Conservation (phyloP, 2,113 vertebrate genomes). For the Cololabis saira region DNA sequence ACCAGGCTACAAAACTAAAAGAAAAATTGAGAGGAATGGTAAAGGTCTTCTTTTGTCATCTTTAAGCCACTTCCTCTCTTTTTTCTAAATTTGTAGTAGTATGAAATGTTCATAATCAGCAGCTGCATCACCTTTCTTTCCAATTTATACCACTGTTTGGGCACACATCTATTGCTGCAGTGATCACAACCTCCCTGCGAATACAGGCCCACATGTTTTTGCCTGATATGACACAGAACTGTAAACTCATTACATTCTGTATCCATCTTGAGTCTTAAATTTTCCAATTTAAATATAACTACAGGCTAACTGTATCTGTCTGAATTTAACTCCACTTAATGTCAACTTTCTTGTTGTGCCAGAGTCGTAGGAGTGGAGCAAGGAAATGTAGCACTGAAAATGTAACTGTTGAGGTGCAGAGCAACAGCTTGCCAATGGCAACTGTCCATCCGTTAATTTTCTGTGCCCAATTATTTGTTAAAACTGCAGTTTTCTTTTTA, state of each 20-base stretch:
- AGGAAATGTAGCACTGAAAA: not conserved
- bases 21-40: not conserved
- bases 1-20: not conserved
- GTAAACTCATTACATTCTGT: not conserved
- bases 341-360: not conserved
- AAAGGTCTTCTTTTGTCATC: not conserved
- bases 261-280: not conserved
- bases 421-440: not conserved
- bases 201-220: not conserved
- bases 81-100: not conserved
- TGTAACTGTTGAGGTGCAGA: not conserved
- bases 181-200: not conserved
- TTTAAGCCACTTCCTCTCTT: not conserved
- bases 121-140: not conserved
- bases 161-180: not conserved
- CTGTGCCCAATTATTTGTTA: too few species aligned
- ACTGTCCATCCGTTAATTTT: too few species aligned
- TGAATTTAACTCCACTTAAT: not conserved
- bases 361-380: not conserved
- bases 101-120: constrained; percentile 1
- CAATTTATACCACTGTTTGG: not conserved
- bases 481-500: too few species aligned
- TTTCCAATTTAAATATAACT: not conserved
- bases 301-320: not conserved
- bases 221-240: constrained; percentile 1